These are phyloP conservation scores for Copsychus sechellarum DNA, from an alignment of 2,113 vertebrate species.

Conservation along the genomic window DNA sequence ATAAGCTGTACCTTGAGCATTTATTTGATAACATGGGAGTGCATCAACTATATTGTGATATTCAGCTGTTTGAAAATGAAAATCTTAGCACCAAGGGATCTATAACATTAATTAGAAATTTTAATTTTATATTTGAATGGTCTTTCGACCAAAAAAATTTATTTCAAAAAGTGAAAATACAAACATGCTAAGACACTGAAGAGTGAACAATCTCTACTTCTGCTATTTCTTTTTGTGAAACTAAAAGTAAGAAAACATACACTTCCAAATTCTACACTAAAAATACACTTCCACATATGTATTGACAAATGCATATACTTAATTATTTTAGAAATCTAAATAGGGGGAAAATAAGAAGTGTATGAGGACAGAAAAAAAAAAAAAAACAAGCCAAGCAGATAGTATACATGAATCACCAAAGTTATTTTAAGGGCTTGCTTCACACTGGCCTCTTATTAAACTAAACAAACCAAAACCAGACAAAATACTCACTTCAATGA, in stretches of 20 bases:
- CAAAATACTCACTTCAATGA: neutral
- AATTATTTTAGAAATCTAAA: neutral
- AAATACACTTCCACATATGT: neutral
- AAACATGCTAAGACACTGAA: neutral
- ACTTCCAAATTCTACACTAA: neutral
- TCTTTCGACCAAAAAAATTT: neutral
- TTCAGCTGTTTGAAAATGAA: constrained; percentile 34
- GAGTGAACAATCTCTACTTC: neutral
- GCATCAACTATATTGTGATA: constrained; percentile 21
- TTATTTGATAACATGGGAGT: constrained; percentile 69
- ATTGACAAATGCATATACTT: neutral
- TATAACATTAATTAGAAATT: constrained; percentile 50
- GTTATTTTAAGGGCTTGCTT: neutral
- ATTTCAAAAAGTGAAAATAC: neutral
- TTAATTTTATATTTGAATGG: neutral
- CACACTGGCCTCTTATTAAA: neutral
- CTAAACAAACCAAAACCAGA: neutral
- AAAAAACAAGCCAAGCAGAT: neutral
- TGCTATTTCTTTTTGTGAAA: neutral
- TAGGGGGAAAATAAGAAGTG: neutral
- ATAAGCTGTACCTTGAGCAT: constrained; percentile 78
- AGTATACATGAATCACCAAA: neutral
- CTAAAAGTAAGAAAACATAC: neutral
- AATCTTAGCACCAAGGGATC: neutral
- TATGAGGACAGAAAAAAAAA: neutral